These are phyloP conservation scores for Lophochroa leadbeateri DNA, from an alignment of 2,113 vertebrate genomes.

Conservation along the genomic window DNA sequence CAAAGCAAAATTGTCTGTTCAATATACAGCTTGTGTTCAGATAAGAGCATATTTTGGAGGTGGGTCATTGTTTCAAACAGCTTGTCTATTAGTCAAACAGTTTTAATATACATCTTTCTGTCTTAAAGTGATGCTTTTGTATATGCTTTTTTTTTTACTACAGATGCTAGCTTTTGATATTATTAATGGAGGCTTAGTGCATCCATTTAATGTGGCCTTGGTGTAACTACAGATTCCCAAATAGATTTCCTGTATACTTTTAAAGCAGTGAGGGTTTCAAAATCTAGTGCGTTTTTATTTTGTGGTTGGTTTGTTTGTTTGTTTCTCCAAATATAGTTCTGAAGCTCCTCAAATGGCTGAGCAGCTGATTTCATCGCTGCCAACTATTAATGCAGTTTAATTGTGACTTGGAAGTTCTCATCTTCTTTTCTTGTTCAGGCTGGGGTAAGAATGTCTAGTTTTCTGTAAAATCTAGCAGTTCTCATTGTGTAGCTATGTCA, in stretches of 20 bases:
- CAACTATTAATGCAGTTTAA: background rate
- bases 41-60: background rate
- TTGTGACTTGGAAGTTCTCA: background rate
- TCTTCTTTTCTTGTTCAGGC: background rate
- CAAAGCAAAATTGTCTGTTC: background rate
- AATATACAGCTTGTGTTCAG: background rate
- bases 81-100: background rate
- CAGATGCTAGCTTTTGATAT: background rate
- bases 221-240: background rate
- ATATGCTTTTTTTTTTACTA: background rate
- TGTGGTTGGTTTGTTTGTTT: background rate
- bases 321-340: background rate
- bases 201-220: background rate
- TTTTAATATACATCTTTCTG: background rate
- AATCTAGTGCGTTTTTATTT: background rate
- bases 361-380: background rate
- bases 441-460: background rate
- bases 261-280: background rate
- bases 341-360: background rate
- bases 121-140: background rate
- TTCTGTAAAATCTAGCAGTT: background rate
- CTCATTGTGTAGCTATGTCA: background rate
- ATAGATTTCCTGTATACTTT: background rate
- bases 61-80: background rate
- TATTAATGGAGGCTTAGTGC: background rate